These are phyloP conservation scores for Microplitis deprimator DNA, from an alignment of 2,888 invertebrate species.

Conservation along the genomic window DNA sequence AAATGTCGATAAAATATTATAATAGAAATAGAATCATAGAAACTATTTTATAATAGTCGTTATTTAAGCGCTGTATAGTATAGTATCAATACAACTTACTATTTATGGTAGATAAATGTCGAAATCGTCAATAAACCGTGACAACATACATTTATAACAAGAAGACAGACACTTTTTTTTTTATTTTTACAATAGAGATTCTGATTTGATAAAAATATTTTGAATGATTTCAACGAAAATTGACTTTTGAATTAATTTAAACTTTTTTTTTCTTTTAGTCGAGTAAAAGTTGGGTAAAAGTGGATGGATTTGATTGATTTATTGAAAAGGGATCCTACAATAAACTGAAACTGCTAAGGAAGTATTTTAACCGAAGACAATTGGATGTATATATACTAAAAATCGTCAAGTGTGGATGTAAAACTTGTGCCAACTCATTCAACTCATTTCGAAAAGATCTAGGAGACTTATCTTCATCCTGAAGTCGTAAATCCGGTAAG, in stretches of 20 bases:
- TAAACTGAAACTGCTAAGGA: background rate
- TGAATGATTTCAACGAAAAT: background rate
- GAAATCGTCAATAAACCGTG: background rate
- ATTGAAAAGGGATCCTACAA: background rate
- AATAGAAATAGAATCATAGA: background rate
- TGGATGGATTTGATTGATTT: background rate
- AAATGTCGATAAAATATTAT: background rate
- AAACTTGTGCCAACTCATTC: conserved; percentile 21
- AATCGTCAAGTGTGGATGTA: conserved; percentile 12
- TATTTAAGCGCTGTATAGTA: background rate
- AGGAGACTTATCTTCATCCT: conserved; percentile 3
- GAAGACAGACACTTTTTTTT: background rate
- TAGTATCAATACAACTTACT: background rate
- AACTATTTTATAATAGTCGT: background rate
- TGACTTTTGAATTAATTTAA: background rate
- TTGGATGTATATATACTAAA: background rate
- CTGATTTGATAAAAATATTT: background rate
- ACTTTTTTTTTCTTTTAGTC: background rate
- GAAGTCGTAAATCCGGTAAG: conserved; percentile 15
- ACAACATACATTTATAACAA: background rate
- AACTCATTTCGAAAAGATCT: conserved; percentile 7
- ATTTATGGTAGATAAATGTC: background rate
- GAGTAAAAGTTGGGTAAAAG: background rate
- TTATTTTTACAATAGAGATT: background rate
- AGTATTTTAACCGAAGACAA: background rate